Conservation (phyloP, 2,113 vertebrate species). For the Notothenia rossii region DNA sequence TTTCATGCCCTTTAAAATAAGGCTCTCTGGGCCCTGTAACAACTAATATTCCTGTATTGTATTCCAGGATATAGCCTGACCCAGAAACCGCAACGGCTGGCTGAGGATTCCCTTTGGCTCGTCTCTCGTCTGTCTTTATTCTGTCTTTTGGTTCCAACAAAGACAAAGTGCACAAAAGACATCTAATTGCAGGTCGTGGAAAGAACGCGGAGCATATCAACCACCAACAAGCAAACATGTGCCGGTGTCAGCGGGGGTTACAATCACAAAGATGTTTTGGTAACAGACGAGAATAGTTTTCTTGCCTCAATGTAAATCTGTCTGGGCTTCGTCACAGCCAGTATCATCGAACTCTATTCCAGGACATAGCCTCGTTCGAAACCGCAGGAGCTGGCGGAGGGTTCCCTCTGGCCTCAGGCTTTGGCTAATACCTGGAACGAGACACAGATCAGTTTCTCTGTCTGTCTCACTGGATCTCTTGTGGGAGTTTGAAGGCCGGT, state of each 20-base stretch:
- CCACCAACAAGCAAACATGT: conserved; percentile 20
- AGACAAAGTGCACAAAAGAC: conserved; percentile 51
- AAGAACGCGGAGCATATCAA: conserved; percentile 35
- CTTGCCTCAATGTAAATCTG: conserved; percentile 52
- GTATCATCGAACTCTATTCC: conserved; percentile 52
- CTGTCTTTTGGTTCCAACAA: conserved; percentile 43
- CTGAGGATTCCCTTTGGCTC: conserved; percentile 51
- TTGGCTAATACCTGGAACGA: conserved; percentile 70
- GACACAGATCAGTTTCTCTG: conserved; percentile 58
- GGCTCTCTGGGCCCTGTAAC: conserved; percentile 25
- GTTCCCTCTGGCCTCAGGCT: conserved; percentile 58
- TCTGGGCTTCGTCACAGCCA: conserved; percentile 50
- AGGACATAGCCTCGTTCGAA: conserved; percentile 65
- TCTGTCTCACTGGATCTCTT: conserved; percentile 57
- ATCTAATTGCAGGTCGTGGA: conserved; percentile 44
- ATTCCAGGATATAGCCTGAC: conserved; percentile 59
- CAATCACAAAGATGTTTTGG: conserved; percentile 27
- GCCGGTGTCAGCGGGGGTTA: conserved; percentile 1
- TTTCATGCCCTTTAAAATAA: conserved; percentile 34
- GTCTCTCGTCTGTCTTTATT: conserved; percentile 18
- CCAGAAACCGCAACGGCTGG: conserved; percentile 59
- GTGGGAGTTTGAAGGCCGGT: conserved; percentile 53
- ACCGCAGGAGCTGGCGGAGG: conserved; percentile 71
- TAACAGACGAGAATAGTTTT: conserved; percentile 61
- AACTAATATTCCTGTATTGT: conserved; percentile 51